A percentile compares a stretch with the other conserved stretches of the same genome.
Evolutionary conservation across 2,888 invertebrate genomes (phyloP).

Genomic region (Hemithea aestivaria): DNA sequence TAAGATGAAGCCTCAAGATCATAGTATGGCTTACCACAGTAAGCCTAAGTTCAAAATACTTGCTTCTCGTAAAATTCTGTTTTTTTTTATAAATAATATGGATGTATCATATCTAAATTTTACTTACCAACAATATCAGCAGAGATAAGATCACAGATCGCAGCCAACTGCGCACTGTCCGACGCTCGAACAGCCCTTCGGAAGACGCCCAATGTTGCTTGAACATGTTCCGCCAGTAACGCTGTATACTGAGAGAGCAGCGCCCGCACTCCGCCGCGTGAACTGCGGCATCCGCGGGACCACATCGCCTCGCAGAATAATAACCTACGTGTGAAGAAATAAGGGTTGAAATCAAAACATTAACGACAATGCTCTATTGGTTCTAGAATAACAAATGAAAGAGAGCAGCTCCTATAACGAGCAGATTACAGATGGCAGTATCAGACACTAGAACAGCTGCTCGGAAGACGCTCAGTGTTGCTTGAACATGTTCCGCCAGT

Average conservation of each 20-base stretch:
- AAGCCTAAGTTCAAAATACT: too few relatives aligned
- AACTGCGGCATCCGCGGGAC: conserved; percentile 59
- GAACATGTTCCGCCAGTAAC: conserved; percentile 60
- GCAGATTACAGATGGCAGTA: conserved; percentile 55
- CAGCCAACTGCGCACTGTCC: conserved; percentile 47
- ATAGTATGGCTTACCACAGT: too few relatives aligned
- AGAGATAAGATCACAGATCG: conserved; percentile 58
- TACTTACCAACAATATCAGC: conserved; percentile 66
- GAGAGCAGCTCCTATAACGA: too few relatives aligned
- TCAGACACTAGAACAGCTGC: conserved; percentile 52
- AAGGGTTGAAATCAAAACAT: too few relatives aligned
- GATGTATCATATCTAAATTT: too few relatives aligned
- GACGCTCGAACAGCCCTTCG: conserved; percentile 48
- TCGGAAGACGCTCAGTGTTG: conserved; percentile 50
- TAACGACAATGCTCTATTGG: too few relatives aligned
- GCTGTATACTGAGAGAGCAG: conserved; percentile 59
- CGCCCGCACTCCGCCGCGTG: conserved; percentile 59
- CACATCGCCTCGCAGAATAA: conserved; percentile 73
- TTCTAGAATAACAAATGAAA: too few relatives aligned
- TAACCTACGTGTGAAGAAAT: too few relatives aligned
- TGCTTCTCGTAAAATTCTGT: too few relatives aligned
- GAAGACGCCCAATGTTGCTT: conserved; percentile 52
- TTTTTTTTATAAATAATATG: too few relatives aligned
- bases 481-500: conserved; percentile 59
- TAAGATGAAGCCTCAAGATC: too few relatives aligned